Percentiles rank a stretch among this genome's conserved stretches.
phyloP scores from a whole-genome alignment of 2,797 vertebrate species.

The Cuculus canorus region DNA sequence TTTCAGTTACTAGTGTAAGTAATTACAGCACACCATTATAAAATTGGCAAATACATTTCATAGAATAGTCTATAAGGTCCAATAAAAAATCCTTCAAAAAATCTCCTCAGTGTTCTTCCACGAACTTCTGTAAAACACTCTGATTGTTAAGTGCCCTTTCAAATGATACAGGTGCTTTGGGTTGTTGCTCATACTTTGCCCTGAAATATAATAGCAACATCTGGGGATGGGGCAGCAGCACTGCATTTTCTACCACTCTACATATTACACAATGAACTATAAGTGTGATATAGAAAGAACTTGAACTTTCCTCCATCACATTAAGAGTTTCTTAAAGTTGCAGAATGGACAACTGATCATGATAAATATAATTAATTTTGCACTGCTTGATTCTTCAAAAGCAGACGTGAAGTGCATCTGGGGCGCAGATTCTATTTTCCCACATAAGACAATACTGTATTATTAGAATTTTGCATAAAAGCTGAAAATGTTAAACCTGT shows the following conservation, averaged over 20 bases:
- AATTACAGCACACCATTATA: not conserved
- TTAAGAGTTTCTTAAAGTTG: not conserved
- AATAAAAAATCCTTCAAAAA: not conserved
- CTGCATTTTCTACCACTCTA: not conserved
- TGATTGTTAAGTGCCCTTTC: not conserved
- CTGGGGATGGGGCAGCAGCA: not conserved
- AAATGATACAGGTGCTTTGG: not conserved
- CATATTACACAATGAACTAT: rapidly evolving
- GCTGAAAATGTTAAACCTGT: not conserved
- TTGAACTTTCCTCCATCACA: not conserved
- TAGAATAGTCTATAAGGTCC: not conserved
- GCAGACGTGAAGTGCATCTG: not conserved
- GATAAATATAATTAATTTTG: not conserved
- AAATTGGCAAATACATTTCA: not conserved
- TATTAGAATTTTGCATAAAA: not conserved
- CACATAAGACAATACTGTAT: not conserved
- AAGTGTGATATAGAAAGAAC: not conserved
- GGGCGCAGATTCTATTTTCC: not conserved
- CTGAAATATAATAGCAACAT: not conserved
- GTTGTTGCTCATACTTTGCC: not conserved
- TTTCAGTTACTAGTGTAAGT: not conserved
- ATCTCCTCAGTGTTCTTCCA: not conserved
- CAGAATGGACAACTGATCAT: not conserved
- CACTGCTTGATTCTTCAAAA: not conserved
- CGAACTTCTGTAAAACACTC: not conserved